These are phyloP conservation scores for Urocolius indicus DNA, from an alignment of 2,113 vertebrate species.

Conservation along the genomic window DNA sequence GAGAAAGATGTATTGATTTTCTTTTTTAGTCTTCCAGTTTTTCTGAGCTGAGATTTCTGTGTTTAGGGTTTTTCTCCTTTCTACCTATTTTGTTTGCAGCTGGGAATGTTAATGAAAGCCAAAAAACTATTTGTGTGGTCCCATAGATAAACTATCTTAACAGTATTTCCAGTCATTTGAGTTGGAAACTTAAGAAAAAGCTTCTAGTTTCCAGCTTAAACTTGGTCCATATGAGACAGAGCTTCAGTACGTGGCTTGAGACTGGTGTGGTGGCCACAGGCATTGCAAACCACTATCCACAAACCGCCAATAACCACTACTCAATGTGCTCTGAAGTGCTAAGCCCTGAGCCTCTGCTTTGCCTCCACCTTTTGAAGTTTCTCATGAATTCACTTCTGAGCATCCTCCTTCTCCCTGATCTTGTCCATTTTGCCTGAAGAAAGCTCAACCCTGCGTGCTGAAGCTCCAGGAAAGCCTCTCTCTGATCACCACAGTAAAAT, in stretches of 20 bases:
- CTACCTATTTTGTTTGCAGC: neutral
- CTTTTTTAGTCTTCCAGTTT: neutral
- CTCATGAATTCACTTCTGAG: rapidly evolving
- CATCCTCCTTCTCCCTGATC: neutral
- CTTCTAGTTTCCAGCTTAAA: neutral
- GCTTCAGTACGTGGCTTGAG: neutral
- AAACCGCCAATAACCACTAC: too few species aligned
- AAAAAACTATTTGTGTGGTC: neutral
- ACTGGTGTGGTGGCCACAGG: neutral
- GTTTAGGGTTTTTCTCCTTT: neutral
- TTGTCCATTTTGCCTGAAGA: neutral
- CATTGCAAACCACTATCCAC: neutral
- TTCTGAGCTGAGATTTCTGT: neutral
- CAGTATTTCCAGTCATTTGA: neutral
- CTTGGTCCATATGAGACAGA: neutral
- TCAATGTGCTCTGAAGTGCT: neutral
- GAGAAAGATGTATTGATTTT: conserved; percentile 4
- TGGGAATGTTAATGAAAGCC: neutral
- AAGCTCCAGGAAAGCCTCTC: neutral
- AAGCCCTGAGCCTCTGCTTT: neutral
- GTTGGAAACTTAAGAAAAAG: neutral
- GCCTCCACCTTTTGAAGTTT: neutral
- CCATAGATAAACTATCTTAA: neutral
- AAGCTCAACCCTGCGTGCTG: rapidly evolving
- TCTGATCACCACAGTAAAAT: neutral